Base-by-base conservation (phyloP, 2,797 vertebrate genomes). In the Catostomus latipinnis region DNA sequence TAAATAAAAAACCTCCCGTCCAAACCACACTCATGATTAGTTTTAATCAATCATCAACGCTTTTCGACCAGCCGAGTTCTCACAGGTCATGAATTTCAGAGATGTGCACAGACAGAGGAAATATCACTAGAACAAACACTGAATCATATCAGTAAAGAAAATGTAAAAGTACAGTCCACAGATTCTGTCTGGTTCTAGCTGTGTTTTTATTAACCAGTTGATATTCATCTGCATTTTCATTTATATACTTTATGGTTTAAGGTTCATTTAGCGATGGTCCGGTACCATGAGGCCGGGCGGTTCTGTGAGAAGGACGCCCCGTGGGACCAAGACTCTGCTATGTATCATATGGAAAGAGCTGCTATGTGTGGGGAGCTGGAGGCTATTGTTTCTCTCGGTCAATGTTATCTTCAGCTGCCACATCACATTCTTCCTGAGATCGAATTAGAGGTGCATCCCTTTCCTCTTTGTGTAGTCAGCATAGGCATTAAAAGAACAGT, bases 201-300 rank as follows among this genome's bases (percentile, higher is more conserved):
- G 34, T 34, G 34, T 34, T 2, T 34, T 34, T 34, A 34, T 34
- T 34, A 34, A 34, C 34, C 34, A 34, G 34, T 34, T 34, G 66
- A 56, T 46, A 54, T 12, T 3, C 1, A 10, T 18, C 8, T 11
- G 45, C 34, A 58, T 71, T 58, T 11, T 58, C 43, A 16, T 46
- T 45, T 14, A 45, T 6, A 8, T 7, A 43, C 6, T 74, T 50
- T 45, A 46, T 63, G 2, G 0, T 34, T 22, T 45, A 6, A 99
- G 98, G 98, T 99, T 54, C 97, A 99, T 88, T 88, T 99, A 88
- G 98, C 96, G 63, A 96, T 98, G 96, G 97, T 97, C 58, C 95
- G 95, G 12, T 99, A 99, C 88, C 97, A 99, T 0, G 97, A 99
- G 83, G 97, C 88, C 0, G 95, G 97, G 0, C 96, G 98, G 8